Percentiles rank a stretch among this genome's conserved stretches.
Evolutionary conservation across 1,140 invertebrate genomes (phyloP).

Genomic region (Panagrolaimus sp.): DNA sequence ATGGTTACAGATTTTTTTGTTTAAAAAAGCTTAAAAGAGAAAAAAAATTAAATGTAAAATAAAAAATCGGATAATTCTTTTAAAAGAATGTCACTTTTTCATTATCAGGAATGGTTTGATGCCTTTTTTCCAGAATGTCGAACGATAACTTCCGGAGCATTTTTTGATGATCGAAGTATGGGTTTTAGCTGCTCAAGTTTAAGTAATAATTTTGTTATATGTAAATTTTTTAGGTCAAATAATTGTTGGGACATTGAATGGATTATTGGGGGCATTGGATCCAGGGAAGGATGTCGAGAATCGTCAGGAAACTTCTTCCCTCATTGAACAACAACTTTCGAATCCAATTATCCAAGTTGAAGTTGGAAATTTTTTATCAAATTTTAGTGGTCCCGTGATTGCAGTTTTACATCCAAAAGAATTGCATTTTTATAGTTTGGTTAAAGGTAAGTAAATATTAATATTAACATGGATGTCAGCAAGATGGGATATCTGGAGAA

Average conservation of each 20-base stretch:
- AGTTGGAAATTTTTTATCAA: constrained; percentile 24
- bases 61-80: background rate
- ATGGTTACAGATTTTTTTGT: background rate
- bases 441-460: too few relatives aligned
- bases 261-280: constrained; percentile 32
- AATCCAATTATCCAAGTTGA: constrained; percentile 36
- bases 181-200: background rate
- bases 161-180: constrained; percentile 35
- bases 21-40: too few relatives aligned
- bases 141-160: constrained; percentile 25
- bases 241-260: constrained; percentile 39
- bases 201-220: background rate
- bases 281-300: constrained; percentile 43
- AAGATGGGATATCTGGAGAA: too few relatives aligned
- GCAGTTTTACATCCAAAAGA: constrained; percentile 26
- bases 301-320: constrained; percentile 33
- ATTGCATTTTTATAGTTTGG: constrained; percentile 22
- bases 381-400: constrained; percentile 23
- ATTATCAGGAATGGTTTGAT: constrained; percentile 46
- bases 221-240: constrained; percentile 37
- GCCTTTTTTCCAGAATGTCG: constrained; percentile 13
- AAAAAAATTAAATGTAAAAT: background rate
- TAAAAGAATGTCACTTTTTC: constrained; percentile 40
- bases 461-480: too few relatives aligned
- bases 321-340: constrained; percentile 32